Conservation (phyloP, 2,888 invertebrate species). For the Cotesia congregata region DNA sequence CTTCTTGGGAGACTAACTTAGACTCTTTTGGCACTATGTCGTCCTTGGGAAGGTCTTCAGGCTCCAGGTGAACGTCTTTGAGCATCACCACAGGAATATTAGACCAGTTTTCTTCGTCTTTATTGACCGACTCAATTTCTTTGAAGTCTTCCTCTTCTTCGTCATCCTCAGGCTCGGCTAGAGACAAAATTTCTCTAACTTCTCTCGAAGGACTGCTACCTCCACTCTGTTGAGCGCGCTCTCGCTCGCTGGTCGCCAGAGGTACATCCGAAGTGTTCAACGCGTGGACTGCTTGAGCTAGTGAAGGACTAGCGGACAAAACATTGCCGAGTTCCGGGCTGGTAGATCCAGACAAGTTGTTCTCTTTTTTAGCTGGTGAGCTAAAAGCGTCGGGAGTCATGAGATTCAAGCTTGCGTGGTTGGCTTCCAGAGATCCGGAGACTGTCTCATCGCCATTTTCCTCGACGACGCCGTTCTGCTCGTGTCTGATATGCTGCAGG, state of each 20-base stretch:
- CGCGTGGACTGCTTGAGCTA: slow-evolving; percentile 63
- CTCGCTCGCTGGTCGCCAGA: slow-evolving; percentile 59
- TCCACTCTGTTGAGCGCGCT: slow-evolving; percentile 76
- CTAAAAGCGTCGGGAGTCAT: slow-evolving; percentile 92
- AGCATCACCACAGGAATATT: slow-evolving; percentile 68
- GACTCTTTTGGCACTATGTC: slow-evolving; percentile 34
- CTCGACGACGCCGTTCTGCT: slow-evolving; percentile 62
- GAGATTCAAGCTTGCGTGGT: slow-evolving; percentile 75
- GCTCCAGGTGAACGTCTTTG: slow-evolving; percentile 55
- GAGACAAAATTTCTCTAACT: slow-evolving; percentile 88
- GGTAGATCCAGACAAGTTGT: slow-evolving; percentile 64
- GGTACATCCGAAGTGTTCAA: slow-evolving; percentile 61
- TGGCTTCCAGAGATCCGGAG: slow-evolving; percentile 65
- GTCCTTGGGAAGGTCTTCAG: slow-evolving; percentile 47
- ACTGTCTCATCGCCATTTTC: slow-evolving; percentile 62
- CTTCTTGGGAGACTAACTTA: slow-evolving; percentile 9
- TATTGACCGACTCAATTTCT: slow-evolving; percentile 45
- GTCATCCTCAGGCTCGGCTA: slow-evolving; percentile 72
- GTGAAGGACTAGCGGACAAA: slow-evolving; percentile 60
- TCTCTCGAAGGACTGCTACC: slow-evolving; percentile 92
- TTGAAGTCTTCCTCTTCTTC: slow-evolving; percentile 56
- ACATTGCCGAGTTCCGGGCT: slow-evolving; percentile 63
- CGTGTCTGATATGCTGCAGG: slow-evolving; percentile 57
- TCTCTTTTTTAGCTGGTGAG: slow-evolving; percentile 73
- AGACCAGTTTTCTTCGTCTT: slow-evolving; percentile 67